Evolutionary conservation across 2,888 invertebrate species (phyloP).

Genomic region (Arrhopalites spinosus): DNA sequence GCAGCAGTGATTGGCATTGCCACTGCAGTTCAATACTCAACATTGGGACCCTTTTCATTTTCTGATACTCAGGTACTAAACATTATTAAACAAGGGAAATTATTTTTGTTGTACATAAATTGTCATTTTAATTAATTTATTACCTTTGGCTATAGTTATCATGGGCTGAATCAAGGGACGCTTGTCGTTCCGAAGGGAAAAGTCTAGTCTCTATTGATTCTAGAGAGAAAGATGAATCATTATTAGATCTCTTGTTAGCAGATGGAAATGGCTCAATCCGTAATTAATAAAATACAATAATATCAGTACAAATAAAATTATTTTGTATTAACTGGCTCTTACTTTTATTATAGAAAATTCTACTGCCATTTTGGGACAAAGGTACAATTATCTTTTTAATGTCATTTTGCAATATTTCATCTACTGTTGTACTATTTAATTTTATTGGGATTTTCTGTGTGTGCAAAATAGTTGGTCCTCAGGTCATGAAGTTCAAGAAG

Average conservation of each 20-base stretch:
- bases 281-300: conserved; percentile 12
- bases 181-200: conserved; percentile 34
- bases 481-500: conserved; percentile 44
- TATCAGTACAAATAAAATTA: background rate
- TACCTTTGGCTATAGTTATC: conserved; percentile 39
- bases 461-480: conserved; percentile 48
- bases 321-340: background rate
- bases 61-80: conserved; percentile 16
- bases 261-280: conserved; percentile 40
- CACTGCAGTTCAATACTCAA: background rate
- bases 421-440: too few species aligned
- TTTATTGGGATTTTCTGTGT: too few species aligned
- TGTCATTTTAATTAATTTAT: background rate
- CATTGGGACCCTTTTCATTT: conserved; percentile 17
- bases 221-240: conserved; percentile 41
- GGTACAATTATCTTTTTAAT: too few species aligned
- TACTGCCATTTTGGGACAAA: conserved; percentile 20
- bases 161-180: conserved; percentile 38
- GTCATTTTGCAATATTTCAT: too few species aligned
- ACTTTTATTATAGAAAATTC: conserved; percentile 18
- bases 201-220: conserved; percentile 42
- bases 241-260: conserved; percentile 39
- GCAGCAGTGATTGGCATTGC: background rate
- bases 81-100: background rate
- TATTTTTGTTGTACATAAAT: background rate